phyloP scores from a whole-genome alignment of 2,113 vertebrate genomes.

The Atrichornis clamosus region DNA sequence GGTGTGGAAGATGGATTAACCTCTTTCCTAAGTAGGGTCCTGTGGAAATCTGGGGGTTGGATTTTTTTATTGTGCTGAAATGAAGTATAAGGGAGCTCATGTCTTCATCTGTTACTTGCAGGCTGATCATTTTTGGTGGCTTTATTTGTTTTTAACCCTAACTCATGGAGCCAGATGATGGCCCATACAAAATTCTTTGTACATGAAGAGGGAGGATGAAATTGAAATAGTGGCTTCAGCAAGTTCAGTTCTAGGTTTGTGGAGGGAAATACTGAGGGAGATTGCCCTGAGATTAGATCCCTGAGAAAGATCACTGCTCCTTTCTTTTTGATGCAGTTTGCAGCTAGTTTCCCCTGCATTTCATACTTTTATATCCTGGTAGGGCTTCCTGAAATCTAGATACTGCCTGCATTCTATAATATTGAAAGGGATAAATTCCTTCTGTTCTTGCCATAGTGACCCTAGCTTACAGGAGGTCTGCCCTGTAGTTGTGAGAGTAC shows the following conservation, averaged over 20 bases:
- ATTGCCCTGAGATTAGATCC: not conserved
- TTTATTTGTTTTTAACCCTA: not conserved
- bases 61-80: not conserved
- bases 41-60: not conserved
- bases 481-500: not conserved
- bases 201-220: not conserved
- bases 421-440: not conserved
- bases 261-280: no score
- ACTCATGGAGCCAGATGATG: not conserved
- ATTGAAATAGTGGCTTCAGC: not conserved
- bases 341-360: not conserved
- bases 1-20: not conserved
- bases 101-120: not conserved
- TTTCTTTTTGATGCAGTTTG: not conserved
- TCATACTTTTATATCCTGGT: accelerated
- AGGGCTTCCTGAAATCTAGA: not conserved
- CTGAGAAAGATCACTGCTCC: not conserved
- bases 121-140: not conserved
- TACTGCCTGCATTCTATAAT: not conserved
- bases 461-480: not conserved
- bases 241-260: not conserved
- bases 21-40: not conserved
- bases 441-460: not conserved
- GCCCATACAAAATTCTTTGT: not conserved
- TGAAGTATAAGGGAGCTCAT: not conserved